Percentiles rank a stretch among this genome's conserved stretches.
phyloP scores from a whole-genome alignment of 2,113 vertebrate species.

The Erythrocebus patas region DNA sequence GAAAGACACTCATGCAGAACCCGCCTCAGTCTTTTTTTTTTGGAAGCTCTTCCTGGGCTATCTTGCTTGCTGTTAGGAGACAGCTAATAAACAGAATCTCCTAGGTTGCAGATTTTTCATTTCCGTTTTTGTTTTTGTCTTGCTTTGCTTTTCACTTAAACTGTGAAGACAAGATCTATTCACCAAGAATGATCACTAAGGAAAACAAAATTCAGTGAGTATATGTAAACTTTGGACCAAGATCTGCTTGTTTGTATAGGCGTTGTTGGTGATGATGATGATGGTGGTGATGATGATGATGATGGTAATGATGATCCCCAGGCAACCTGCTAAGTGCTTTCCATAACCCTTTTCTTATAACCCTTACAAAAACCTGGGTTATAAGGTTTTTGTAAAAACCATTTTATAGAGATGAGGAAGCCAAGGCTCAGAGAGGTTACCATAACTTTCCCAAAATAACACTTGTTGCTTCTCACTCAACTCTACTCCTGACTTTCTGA shows the following conservation, averaged over 20 bases:
- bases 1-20: rapidly evolving
- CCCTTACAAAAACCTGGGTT: not conserved
- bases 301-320: not conserved
- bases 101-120: not conserved
- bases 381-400: not conserved
- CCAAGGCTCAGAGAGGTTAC: not conserved
- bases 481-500: not conserved
- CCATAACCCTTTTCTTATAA: not conserved
- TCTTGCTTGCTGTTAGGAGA: not conserved
- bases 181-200: not conserved
- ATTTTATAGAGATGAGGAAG: not conserved
- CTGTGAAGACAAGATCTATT: not conserved
- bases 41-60: not conserved
- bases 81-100: not conserved
- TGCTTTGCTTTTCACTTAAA: not conserved
- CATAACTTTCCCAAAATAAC: not conserved
- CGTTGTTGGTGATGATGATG: not conserved
- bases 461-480: not conserved
- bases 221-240: not conserved
- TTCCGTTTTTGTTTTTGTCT: not conserved
- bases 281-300: not conserved
- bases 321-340: not conserved
- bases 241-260: not conserved
- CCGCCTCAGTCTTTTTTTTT: not conserved
- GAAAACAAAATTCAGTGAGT: not conserved